Base-by-base conservation (phyloP, 2,113 vertebrate genomes). In the Rhinopithecus roxellana region DNA sequence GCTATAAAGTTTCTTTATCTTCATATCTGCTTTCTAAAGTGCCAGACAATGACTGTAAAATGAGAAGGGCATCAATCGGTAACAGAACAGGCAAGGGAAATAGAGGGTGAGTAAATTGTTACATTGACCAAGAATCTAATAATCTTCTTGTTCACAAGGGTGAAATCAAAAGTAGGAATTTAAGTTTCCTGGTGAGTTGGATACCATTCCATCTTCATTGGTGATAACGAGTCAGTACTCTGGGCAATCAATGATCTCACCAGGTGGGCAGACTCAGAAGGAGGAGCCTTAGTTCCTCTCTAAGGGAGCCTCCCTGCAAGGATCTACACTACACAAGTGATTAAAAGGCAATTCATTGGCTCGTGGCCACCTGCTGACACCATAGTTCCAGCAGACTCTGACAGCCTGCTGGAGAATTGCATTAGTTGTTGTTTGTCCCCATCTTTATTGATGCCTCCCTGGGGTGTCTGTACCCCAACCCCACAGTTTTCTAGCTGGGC, bases 301-400 rank as follows among this genome's bases (percentile, higher is more conserved):
- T 20, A 38, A 22, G 32, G 69, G 27, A 13, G 25, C 43, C 57
- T 82, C 20, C 6, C 67, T 35, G 9, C 23, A 4, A 32, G 74
- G 17, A 22, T 22, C 11, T 16, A 48, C 6, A 23, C 2, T 32
- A 40, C 32, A 25, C 32, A 35, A 4, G 20, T 32, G 25, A 8
- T 38, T 67, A 86, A 43, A 30, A 93, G 43, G 30, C 45, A 52
- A 18, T 22, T n/a, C 59, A 5, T 11, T 3, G 38, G 27, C 35
- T 74, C 18, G 16, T 40, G 55, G 30, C 10, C 30, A 30, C 16
- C 16, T 38, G 22, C 1, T 14, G 38, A 20, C 14, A 18, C 22
- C 27, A 13, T 50, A 14, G 0, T 18, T 57, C 10, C 18, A 0
- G 22, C 8, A n/a, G 32, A 40, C 85, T 6, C 38, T 0, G 3